Conservation (phyloP, 2,797 vertebrate species). For the Clarias fuscus region DNA sequence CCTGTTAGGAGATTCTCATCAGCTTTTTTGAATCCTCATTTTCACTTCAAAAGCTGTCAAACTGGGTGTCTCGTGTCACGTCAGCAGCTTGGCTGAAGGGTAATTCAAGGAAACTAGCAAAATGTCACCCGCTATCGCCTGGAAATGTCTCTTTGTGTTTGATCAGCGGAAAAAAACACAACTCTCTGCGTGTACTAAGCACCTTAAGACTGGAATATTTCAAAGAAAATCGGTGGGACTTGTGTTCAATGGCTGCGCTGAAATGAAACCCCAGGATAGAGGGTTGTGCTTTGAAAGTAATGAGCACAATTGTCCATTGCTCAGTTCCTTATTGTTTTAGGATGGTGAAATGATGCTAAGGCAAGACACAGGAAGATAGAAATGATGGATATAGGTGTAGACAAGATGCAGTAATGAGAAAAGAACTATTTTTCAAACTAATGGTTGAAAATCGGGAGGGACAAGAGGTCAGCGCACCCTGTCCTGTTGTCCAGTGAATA, state of each 20-base stretch:
- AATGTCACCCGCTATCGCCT: conserved; percentile 33
- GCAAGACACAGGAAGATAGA: no score
- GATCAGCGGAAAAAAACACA: conserved; percentile 9
- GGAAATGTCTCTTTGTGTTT: conserved; percentile 12
- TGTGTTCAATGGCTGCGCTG: not conserved
- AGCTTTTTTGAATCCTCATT: not conserved
- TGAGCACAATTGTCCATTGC: not conserved
- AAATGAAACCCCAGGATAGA: not conserved
- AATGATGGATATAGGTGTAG: conserved; percentile 10
- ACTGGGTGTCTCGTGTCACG: conserved; percentile 10
- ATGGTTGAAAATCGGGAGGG: conserved; percentile 12
- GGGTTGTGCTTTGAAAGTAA: not conserved
- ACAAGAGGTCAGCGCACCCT: conserved; percentile 15
- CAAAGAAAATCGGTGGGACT: not conserved
- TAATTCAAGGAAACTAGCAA: conserved; percentile 26
- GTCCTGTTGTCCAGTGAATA: conserved; percentile 30
- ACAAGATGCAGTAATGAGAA: not conserved
- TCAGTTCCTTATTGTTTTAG: not conserved
- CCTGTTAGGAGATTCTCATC: not conserved
- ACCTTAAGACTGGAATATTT: not conserved
- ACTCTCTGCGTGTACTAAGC: not conserved
- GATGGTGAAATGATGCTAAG: not conserved
- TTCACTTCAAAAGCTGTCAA: conserved; percentile 1
- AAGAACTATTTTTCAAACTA: conserved; percentile 20
- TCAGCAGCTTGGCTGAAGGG: conserved; percentile 34